Base-by-base conservation (phyloP, 1,140 invertebrate genomes). In the Drosophila pallidifrons region DNA sequence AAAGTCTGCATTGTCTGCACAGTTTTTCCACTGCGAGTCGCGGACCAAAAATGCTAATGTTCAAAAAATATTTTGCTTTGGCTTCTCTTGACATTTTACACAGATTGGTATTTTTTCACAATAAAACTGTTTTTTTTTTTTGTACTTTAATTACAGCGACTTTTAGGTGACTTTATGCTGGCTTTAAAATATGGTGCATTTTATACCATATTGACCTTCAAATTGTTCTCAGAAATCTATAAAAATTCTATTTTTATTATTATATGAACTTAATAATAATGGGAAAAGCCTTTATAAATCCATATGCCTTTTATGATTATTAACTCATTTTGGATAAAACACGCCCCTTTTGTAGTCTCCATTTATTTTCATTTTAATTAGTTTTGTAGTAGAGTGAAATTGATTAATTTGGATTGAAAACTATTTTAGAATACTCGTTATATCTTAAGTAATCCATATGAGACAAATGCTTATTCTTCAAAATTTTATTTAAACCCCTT, bases 71-170 rank as follows among this genome's bases (percentile, higher is more conserved):
- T 76, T 71, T n/a, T 43, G 28, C 38, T 15, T 1, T 54, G n/a
- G 25, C 8, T 15, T 7, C 20, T 61, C 20, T 49, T 59, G 47
- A 67, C 54, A 59, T 67, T 67, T 67, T 32, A 45, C 35, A 35
- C 35, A 45, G 46, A 32, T 61, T 30, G n/a, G 28, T 25, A 61
- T 51, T 77, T 78, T 75, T 79, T 87, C 77, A 54, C 82, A 49
- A 67, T 66, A 87, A 85, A 76, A 69, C 47, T 5, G 41, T 35
- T 41, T 59, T 59, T 25, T 59, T 25, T 38, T 63, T 28, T 38
- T 63, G 46, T n/a, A 15, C 30, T 20, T 61, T 10, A 43, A 65
- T 65, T 65, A 11, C 49, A 10, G 4, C 20, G 35, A 30, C 41
- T 59, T 10, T 49, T 30, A 11, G 32, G 13, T 13, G 43, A 10